phyloP scores from a whole-genome alignment of 2,113 vertebrate species.

The Pycnonotus jocosus region DNA sequence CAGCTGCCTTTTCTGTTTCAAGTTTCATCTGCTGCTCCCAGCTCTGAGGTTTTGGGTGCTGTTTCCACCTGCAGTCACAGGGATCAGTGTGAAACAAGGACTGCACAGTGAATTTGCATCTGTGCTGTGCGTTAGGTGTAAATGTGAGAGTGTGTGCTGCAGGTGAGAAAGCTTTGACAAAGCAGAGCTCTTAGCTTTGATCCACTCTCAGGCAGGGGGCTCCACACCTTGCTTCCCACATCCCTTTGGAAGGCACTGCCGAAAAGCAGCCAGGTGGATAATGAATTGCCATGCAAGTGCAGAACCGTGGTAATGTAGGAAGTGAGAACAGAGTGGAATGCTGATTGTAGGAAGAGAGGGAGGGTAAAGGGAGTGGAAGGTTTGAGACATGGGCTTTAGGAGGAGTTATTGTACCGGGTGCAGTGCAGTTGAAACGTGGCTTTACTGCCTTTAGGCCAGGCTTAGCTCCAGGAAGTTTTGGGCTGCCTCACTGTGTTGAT shows the following conservation, averaged over 20 bases:
- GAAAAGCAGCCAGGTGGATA: not conserved
- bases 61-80: not conserved
- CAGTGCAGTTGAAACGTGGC: not conserved
- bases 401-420: not conserved
- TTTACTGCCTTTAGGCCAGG: not conserved
- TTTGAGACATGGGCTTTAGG: not conserved
- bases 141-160: not conserved
- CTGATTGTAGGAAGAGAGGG: not conserved
- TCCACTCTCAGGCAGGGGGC: accelerated
- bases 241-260: not conserved
- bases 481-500: not conserved
- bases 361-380: not conserved
- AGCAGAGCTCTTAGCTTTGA: not conserved
- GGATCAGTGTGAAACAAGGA: not conserved
- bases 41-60: not conserved
- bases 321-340: not conserved
- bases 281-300: not conserved
- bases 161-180: not conserved
- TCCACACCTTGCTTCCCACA: not conserved
- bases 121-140: not conserved
- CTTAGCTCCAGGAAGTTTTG: not conserved
- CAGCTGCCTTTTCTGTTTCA: not conserved
- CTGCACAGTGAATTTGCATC: not conserved
- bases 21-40: not conserved
- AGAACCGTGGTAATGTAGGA: not conserved